These are phyloP conservation scores for Morpho achilles DNA, from an alignment of 2,888 invertebrate species.

Conservation along the genomic window DNA sequence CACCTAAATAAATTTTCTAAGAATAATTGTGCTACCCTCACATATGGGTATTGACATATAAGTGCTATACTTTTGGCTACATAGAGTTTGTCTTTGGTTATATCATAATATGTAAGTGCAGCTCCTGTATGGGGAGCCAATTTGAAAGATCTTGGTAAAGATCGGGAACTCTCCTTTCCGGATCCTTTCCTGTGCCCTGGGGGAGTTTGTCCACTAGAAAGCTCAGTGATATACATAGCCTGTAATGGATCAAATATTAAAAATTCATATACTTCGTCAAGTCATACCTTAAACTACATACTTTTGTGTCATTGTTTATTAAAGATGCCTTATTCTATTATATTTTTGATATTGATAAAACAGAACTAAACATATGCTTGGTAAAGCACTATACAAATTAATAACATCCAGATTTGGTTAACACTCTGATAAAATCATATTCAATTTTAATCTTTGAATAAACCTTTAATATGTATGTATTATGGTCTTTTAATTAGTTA, in stretches of 20 bases:
- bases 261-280: no score
- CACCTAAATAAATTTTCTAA: slow-evolving; percentile 92
- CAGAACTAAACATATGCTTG: no score
- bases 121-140: slow-evolving; percentile 87
- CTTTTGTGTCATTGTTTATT: no score
- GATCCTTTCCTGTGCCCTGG: slow-evolving; percentile 79
- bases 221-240: slow-evolving; percentile 94
- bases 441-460: no score
- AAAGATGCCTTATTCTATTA: no score
- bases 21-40: slow-evolving; percentile 91
- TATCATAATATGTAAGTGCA: slow-evolving; percentile 93
- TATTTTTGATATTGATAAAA: no score
- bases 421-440: no score
- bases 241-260: slow-evolving; percentile 51
- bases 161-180: slow-evolving; percentile 87
- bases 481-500: no score
- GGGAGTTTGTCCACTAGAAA: slow-evolving; percentile 88
- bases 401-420: no score
- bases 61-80: slow-evolving; percentile 97
- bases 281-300: no score
- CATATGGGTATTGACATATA: slow-evolving; percentile 94
- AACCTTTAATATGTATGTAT: no score
- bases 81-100: slow-evolving; percentile 94
- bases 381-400: no score
- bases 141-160: slow-evolving; percentile 94